A percentile compares a stretch with the other conserved stretches of the same genome.
Conservation (phyloP, 2,888 invertebrate genomes). For the Tryphoninae sp. region DNA sequence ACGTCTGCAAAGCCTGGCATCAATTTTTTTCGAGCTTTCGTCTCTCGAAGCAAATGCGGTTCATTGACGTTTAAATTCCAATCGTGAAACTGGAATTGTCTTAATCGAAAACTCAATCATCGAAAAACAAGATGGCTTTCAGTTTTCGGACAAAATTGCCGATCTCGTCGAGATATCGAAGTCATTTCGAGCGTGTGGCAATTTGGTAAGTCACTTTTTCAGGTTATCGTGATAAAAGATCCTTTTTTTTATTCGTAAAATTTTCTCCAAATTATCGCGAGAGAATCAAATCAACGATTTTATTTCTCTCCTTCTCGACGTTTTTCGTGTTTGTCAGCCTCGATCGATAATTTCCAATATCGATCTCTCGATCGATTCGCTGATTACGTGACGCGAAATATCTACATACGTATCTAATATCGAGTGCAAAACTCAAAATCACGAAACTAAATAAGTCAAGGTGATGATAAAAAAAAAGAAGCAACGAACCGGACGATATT, state of each 20-base stretch:
- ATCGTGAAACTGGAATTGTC: no score
- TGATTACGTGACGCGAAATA: neutral
- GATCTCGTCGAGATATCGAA: conserved; percentile 40
- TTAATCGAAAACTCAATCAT: no score
- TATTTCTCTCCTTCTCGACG: neutral
- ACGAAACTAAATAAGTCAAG: neutral
- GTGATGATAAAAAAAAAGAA: neutral
- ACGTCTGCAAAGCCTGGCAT: neutral
- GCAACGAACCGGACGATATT: conserved; percentile 24
- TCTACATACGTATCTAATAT: neutral
- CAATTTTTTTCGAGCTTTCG: neutral
- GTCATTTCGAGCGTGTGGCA: conserved; percentile 32
- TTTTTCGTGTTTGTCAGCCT: conserved; percentile 15
- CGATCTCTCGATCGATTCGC: conserved; percentile 17
- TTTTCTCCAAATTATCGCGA: neutral
- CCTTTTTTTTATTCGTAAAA: neutral
- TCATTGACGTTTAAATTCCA: no score
- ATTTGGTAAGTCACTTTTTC: conserved; percentile 50
- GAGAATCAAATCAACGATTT: conserved; percentile 3
- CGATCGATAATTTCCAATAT: conserved; percentile 1
- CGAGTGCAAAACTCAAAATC: neutral
- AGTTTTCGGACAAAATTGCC: conserved; percentile 24
- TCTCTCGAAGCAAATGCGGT: no score
- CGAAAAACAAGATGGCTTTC: conserved; percentile 12
- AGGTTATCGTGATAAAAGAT: conserved; percentile 31